Evolutionary conservation across 2,888 invertebrate genomes (phyloP), one percentile per base, ranked within the genome.

Genomic region (Spodoptera picta): DNA sequence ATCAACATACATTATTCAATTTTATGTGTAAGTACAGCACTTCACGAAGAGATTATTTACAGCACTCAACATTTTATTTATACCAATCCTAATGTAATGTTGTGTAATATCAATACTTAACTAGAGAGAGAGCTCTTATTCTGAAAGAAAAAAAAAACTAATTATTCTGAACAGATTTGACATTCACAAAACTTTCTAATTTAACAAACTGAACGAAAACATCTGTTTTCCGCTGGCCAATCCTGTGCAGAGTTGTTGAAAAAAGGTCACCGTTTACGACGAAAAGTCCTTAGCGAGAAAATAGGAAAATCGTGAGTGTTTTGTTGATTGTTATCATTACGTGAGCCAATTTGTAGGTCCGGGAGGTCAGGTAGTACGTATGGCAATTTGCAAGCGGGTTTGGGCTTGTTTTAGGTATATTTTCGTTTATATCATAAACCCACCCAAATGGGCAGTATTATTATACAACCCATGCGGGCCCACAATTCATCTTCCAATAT

Each of bases 291-390:
- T 58, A 51, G 56, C 47, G 59, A 46, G 45, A 52, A 71, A 68
- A 68, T 60, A 63, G 58, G 66, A 79, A 65, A 60, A 62, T 64
- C 67, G 54, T 60, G 60, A 65, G 55, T 58, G 52, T 61, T 64
- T 68, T 62, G 69, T 78, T 68, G 66, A 75, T 79, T 72, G 73
- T 75, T 78, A 70, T 72, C 64, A 77, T 74, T 79, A 75, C 63
- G 60, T 54, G 59, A 69, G 65, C 63, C 66, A 69, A 74, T 79
- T 69, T 66, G 59, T 63, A 57, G 59, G 57, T 59, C 60, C 62
- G 77, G 72, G 69, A 74, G 72, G 73, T 63, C 79, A 83, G 83
- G 79, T 83, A 74, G 69, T 65, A 69, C 68, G 70, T 68, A 73
- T 75, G 69, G 68, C 67, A 66, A 81, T 82, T 84, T 79, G 77